These are phyloP conservation scores for Anagrus nilaparvatae DNA, from an alignment of 1,140 invertebrate species.

Conservation along the genomic window DNA sequence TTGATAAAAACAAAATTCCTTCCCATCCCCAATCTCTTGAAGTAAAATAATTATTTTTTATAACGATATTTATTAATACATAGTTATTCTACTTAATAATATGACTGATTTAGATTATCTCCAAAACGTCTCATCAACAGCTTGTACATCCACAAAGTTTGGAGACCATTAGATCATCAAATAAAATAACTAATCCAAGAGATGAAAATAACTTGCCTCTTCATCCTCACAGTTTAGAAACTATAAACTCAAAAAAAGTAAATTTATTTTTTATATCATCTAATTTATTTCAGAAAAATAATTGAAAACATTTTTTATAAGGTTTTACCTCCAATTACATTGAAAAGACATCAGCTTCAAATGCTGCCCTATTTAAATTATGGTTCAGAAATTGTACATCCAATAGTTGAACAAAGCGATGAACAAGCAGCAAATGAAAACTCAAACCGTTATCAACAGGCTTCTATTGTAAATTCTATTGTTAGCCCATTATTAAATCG, in stretches of 20 bases:
- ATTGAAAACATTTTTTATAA: conserved; percentile 20
- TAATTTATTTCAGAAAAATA: background rate
- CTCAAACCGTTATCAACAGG: conserved; percentile 30
- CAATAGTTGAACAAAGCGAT: conserved; percentile 73
- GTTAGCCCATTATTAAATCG: conserved; percentile 50
- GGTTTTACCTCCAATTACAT: conserved; percentile 38
- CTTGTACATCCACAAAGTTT: conserved; percentile 39
- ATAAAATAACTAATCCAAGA: conserved; percentile 32
- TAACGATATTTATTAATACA: conserved; percentile 6
- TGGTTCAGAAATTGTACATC: conserved; percentile 69
- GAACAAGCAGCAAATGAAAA: conserved; percentile 50
- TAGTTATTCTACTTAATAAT: background rate
- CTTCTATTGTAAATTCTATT: too few relatives aligned
- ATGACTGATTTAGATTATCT: conserved; percentile 29
- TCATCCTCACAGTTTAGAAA: conserved; percentile 41
- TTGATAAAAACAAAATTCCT: conserved; percentile 39
- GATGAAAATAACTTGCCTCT: conserved; percentile 42
- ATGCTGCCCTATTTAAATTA: conserved; percentile 55
- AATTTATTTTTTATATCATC: background rate
- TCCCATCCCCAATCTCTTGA: conserved; percentile 40
- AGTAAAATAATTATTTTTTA: conserved; percentile 20
- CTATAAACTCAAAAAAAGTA: conserved; percentile 39
- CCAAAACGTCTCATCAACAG: conserved; percentile 36
- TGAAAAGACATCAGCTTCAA: conserved; percentile 37
- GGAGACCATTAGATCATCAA: conserved; percentile 38